Conservation (phyloP, 2,113 vertebrate species). For the Limanda limanda region DNA sequence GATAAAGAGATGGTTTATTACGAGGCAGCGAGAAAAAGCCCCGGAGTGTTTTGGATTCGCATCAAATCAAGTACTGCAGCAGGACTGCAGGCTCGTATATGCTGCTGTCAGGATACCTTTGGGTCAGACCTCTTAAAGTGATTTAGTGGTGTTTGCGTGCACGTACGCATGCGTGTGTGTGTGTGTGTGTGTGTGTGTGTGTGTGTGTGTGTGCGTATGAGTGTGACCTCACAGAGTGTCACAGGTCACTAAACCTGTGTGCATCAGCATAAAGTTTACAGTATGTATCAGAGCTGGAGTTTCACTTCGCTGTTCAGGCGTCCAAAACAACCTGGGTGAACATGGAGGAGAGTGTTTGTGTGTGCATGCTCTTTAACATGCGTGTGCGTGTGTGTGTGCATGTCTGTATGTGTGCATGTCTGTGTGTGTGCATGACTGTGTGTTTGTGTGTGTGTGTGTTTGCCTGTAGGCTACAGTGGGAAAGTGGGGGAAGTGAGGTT, state of each 20-base stretch:
- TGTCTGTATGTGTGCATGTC: conserved; percentile 16
- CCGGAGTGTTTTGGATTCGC: conserved; percentile 59
- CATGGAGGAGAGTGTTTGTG: conserved; percentile 10
- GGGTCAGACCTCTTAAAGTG: conserved; percentile 61
- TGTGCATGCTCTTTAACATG: background rate
- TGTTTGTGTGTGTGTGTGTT: conserved; percentile 17
- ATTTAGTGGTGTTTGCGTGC: conserved; percentile 46
- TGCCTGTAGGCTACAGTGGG: conserved; percentile 30
- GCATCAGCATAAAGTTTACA: conserved; percentile 51
- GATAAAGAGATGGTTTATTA: conserved; percentile 60
- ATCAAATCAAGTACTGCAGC: conserved; percentile 56
- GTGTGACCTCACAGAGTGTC: conserved; percentile 34
- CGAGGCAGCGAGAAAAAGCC: conserved; percentile 41
- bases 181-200: too few relatives aligned
- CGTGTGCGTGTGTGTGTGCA: conserved; percentile 12
- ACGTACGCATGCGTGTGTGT: conserved; percentile 15
- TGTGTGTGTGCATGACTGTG: conserved; percentile 20
- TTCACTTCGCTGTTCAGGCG: conserved; percentile 17
- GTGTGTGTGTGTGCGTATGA: conserved; percentile 12
- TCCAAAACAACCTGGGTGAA: conserved; percentile 22
- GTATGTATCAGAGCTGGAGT: conserved; percentile 24
- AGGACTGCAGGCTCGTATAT: conserved; percentile 65
- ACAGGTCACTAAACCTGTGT: conserved; percentile 59
- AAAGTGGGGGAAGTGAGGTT: conserved; percentile 70
- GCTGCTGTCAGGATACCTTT: conserved; percentile 61